Base-by-base conservation (phyloP, 2,113 vertebrate genomes). In the Grammomys surdaster region DNA sequence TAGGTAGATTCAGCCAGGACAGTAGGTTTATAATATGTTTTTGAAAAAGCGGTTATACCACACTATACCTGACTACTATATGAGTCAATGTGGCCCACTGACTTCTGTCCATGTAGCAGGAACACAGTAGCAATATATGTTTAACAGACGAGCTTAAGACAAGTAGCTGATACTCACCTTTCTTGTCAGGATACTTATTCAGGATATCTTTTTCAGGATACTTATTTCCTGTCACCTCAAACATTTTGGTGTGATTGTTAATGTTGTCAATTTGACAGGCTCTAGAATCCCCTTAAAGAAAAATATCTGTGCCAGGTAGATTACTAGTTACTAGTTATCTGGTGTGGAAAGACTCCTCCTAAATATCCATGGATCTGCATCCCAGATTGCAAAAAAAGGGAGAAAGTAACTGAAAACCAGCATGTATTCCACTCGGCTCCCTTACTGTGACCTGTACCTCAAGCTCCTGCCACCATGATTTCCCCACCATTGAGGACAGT, bases 191-290 rank as follows among this genome's bases (percentile, higher is more conserved):
- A 51, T 11, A 51, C 51, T 51, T 51, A 51, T 11, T 51, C 51
- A 51, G 51, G 51, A 51, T 51, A 51, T 51, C 51, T 9, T 51
- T 51, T 51, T 51, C 51, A 51, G 51, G 51, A 51, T 82, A 46
- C 65, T 96, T 75, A 36, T 65, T 77, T 72, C 69, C 65, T 90
- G 43, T 75, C 78, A 69, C 36, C 51, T 89, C 80, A 75, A 94
- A 72, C 26, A 72, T 20, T 94, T 80, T 65, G 33, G 40, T 69
- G 63, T 69, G 40, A 65, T 6, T 17, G 13, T 43, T 63, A 46
- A 46, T 65, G 6, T 12, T 51, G 84, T 36, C 17, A 51, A 69
- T 19, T 13, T 69, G 84, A 22, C 31, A 48, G 28, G 28, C 31
- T 36, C 28, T 69, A 33, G 63, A 48, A 67, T 22, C 28, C 33